Evolutionary conservation across 2,888 invertebrate genomes (phyloP).

Genomic region (Microctonus aethiopoides): DNA sequence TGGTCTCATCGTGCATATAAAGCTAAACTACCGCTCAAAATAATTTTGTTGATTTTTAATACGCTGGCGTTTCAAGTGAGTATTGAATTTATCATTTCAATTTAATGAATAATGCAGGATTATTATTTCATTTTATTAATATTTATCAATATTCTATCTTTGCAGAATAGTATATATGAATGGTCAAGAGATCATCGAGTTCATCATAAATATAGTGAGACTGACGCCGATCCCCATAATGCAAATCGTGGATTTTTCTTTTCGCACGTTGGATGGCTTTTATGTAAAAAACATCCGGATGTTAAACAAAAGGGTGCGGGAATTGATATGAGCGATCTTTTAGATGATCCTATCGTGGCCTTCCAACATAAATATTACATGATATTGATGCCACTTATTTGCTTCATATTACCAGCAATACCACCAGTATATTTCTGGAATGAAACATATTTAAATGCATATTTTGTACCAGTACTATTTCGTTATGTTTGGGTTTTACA

Average conservation of each 20-base stretch:
- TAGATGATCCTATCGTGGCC: conserved; percentile 81
- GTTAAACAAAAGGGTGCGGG: conserved; percentile 87
- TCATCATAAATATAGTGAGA: conserved; percentile 94
- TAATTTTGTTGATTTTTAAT: conserved; percentile 85
- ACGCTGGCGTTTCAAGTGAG: conserved; percentile 91
- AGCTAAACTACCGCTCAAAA: conserved; percentile 87
- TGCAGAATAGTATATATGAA: conserved; percentile 79
- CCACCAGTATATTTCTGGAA: conserved; percentile 79
- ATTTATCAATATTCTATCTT: conserved; percentile 28
- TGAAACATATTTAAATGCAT: conserved; percentile 76
- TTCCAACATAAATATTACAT: conserved; percentile 87
- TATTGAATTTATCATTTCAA: neutral
- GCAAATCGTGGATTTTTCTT: conserved; percentile 95
- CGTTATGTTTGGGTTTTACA: conserved; percentile 82
- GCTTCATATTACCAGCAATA: conserved; percentile 79
- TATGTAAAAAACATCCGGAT: conserved; percentile 90
- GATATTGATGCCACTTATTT: conserved; percentile 74
- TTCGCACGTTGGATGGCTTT: conserved; percentile 94
- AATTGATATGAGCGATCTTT: conserved; percentile 86
- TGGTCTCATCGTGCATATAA: conserved; percentile 98
- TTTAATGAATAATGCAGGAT: neutral
- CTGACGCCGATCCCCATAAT: conserved; percentile 94
- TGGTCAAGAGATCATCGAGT: conserved; percentile 84
- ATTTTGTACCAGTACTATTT: conserved; percentile 75
- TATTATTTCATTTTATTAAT: too few relatives aligned